phyloP scores from a whole-genome alignment of 2,113 vertebrate species.

The Petrocephalus microphthalmus region DNA sequence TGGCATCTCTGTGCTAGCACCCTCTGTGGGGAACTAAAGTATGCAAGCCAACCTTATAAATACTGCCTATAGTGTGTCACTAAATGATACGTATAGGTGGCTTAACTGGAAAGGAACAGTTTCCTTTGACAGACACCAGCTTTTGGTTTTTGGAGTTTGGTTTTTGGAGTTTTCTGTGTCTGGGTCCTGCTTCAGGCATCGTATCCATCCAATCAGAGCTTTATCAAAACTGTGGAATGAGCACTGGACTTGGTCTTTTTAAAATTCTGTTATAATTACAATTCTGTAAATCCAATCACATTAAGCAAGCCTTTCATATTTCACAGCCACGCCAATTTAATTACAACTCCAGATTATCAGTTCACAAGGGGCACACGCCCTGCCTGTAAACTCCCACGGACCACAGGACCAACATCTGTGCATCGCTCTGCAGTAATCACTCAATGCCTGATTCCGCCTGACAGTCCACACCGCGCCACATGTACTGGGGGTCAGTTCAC shows the following conservation, averaged over 20 bases:
- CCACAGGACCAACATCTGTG: neutral
- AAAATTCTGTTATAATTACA: neutral
- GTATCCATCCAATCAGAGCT: neutral
- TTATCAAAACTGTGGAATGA: neutral
- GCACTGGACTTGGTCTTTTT: neutral
- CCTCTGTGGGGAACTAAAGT: neutral
- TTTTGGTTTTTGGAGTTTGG: too few species aligned
- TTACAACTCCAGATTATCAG: neutral
- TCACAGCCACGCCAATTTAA: neutral
- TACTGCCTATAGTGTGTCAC: neutral
- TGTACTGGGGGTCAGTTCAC: neutral
- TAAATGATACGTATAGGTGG: neutral
- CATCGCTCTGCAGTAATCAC: neutral
- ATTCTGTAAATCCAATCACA: neutral
- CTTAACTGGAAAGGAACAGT: neutral
- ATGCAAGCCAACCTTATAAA: neutral
- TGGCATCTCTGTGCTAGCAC: neutral
- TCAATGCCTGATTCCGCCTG: neutral
- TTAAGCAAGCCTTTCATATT: neutral
- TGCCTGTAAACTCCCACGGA: neutral
- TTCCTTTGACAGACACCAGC: neutral
- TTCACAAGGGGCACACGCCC: neutral
- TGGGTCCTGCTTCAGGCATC: neutral
- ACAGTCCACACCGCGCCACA: neutral
- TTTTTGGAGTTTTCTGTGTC: neutral